Base-by-base conservation (phyloP, 2,113 vertebrate species). In the Macaca mulatta region DNA sequence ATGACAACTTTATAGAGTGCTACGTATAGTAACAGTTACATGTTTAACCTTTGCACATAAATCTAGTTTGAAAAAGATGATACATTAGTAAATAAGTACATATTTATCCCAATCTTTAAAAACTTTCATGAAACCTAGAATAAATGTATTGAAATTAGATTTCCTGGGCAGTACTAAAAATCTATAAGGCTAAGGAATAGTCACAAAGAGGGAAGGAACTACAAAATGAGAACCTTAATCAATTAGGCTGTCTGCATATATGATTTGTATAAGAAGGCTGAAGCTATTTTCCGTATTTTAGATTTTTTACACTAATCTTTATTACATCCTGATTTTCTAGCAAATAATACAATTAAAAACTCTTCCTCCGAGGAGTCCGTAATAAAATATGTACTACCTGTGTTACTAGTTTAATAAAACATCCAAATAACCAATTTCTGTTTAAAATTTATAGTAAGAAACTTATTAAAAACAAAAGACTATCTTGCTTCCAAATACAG, bases 371-470 rank as follows among this genome's bases (percentile, higher is more conserved):
- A 89, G 55, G 92, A 94, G 83, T 69, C 32, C 27, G 10, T 27
- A 96, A 77, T 82, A 94, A 92, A 96, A 90, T 72, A 38, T 64
- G 12, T 30, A 89, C 35, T 50, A 32, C 25, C 30, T 64, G 23
- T 87, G 59, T 45, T 85, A 86, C 30, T 80, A 45, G 32, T 69
- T 90, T 96, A 96, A 77, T 64, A 94, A 90, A 95, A 92, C 9
- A 64, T 45, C 93, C 40, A 74, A 89, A 70, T 74, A 93, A 77
- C 52, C 30, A 85, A 84, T 69, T 35, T 89, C 45, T 80, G 9
- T 25, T 83, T 95, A 95, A 97, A 94, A 96, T 94, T 89, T 96
- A 32, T 32, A 97, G 20, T 82, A 97, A 85, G 82, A 97, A 97
- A 93, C 77, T 20, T 72, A 94, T 13, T 75, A 81, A 97, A 81